phyloP scores from a whole-genome alignment of 2,797 vertebrate genomes.

The Onychomys torridus region DNA sequence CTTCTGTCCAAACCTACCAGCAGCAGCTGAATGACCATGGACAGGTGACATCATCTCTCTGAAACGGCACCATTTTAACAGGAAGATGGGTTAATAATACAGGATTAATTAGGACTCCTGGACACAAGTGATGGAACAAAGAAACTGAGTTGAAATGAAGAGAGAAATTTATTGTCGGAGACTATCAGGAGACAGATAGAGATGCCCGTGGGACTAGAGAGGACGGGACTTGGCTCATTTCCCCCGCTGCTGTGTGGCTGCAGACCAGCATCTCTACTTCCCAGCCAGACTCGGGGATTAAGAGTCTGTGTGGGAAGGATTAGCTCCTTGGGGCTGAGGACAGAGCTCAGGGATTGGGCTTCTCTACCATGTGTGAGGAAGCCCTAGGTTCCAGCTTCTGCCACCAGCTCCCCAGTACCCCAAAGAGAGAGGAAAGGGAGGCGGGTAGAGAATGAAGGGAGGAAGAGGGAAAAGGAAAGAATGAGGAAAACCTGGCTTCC shows the following conservation, averaged over 20 bases:
- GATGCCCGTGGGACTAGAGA: neutral
- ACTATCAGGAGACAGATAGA: neutral
- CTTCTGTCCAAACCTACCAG: neutral
- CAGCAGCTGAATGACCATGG: fast-evolving
- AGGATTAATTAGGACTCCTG: neutral
- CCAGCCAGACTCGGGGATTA: neutral
- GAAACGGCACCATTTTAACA: neutral
- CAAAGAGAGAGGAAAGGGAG: neutral
- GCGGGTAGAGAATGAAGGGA: too few species aligned
- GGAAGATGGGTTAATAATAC: neutral
- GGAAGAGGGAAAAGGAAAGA: too few species aligned
- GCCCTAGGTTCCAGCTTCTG: neutral
- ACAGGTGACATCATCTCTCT: neutral
- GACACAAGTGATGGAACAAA: neutral
- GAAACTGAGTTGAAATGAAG: neutral
- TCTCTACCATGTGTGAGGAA: neutral
- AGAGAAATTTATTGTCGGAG: neutral
- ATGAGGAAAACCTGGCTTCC: neutral
- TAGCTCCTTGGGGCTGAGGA: neutral
- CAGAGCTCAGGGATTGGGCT: neutral
- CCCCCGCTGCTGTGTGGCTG: neutral
- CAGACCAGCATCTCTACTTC: neutral
- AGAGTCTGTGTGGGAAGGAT: neutral
- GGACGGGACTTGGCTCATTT: neutral
- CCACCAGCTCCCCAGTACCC: neutral